A percentile compares a stretch with the other conserved stretches of the same genome.
These are phyloP conservation scores for Chrysomallon squamiferum DNA, from an alignment of 1,140 invertebrate genomes.

Conservation along the genomic window DNA sequence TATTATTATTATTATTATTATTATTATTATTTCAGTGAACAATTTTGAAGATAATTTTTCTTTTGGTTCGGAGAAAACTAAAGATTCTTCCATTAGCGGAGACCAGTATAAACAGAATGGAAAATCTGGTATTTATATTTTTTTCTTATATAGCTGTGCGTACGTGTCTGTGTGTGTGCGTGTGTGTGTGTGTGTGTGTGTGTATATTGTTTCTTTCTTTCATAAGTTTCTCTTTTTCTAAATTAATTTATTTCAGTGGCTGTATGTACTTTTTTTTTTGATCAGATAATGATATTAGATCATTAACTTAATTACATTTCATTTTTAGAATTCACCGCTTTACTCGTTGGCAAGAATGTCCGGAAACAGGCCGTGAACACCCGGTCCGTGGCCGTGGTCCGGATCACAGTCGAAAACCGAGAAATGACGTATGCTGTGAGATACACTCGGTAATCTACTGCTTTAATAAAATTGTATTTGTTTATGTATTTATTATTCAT, in stretches of 20 bases:
- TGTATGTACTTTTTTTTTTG: no score
- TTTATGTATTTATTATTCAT: no score
- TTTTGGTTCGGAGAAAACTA: conserved; percentile 2
- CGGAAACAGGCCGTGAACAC: conserved; percentile 11
- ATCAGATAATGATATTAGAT: no score
- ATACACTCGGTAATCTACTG: conserved; percentile 12
- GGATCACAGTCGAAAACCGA: conserved; percentile 7
- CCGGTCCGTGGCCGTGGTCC: conserved; percentile 14
- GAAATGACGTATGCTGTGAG: conserved; percentile 20
- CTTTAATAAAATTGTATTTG: no score
- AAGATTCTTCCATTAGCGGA: conserved; percentile 7
- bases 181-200: no score
- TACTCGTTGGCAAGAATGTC: conserved; percentile 22
- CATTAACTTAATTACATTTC: no score
- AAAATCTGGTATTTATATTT: background rate
- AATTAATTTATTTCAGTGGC: no score
- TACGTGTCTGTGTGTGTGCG: no score
- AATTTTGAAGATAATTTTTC: conserved; percentile 19
- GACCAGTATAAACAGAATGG: conserved; percentile 9
- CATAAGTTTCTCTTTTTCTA: no score
- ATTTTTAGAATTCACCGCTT: conserved; percentile 22
- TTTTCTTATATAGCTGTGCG: background rate
- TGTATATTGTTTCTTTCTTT: no score
- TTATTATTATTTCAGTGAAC: conserved; percentile 14
- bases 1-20: background rate